Conservation (phyloP, 2,888 invertebrate genomes). For the Anagyrus pseudococci region DNA sequence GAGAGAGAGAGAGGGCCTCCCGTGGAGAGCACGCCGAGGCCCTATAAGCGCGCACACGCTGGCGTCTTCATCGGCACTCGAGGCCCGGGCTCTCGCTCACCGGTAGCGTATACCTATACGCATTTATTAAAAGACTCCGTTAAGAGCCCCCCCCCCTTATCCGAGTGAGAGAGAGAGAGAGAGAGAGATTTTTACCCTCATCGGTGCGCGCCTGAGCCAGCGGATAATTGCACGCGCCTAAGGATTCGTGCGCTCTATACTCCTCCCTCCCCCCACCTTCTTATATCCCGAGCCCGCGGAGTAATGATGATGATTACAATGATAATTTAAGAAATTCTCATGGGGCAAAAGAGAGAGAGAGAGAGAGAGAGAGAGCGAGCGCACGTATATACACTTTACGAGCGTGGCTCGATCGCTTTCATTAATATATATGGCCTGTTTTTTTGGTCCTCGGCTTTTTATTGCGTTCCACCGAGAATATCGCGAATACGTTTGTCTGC, state of each 20-base stretch:
- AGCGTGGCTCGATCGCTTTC: constrained; percentile 15
- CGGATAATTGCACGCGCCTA: constrained; percentile 21
- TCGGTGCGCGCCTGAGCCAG: background rate
- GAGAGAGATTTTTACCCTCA: too few relatives aligned
- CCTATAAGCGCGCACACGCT: too few relatives aligned
- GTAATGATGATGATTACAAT: constrained; percentile 37
- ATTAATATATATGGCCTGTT: constrained; percentile 12
- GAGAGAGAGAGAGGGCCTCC: constrained; percentile 15
- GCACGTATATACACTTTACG: constrained; percentile 12
- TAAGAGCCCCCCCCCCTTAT: background rate
- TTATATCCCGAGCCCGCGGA: constrained; percentile 14
- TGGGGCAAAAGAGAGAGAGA: background rate
- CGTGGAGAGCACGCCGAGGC: constrained; percentile 1
- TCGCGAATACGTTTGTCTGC: too few relatives aligned
- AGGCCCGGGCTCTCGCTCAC: background rate
- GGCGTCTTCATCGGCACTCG: constrained; percentile 26
- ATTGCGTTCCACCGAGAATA: too few relatives aligned
- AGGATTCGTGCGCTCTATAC: too few relatives aligned
- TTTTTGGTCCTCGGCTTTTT: too few relatives aligned
- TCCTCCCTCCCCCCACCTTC: too few relatives aligned
- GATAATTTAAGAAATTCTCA: constrained; percentile 35
- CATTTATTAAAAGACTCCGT: constrained; percentile 24
- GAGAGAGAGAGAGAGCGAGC: background rate
- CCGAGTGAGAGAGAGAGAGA: too few relatives aligned
- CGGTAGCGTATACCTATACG: constrained; percentile 2